Evolutionary conservation across 2,888 invertebrate species (phyloP), one percentile per base, ranked within the genome.

Genomic region (Rotaria socialis): DNA sequence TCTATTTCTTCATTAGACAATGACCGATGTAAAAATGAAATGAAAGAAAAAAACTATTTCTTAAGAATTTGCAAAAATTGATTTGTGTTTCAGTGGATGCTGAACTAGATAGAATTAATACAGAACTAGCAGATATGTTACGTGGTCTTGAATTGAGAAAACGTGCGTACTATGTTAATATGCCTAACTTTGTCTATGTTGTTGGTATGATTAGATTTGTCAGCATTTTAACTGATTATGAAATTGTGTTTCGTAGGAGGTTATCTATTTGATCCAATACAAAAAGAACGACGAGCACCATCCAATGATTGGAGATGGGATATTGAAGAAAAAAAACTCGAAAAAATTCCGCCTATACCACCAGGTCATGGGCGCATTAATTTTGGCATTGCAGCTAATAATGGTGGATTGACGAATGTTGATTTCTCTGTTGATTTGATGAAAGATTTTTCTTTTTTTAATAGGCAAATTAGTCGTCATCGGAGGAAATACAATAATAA

Each of bases 351-450:
- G 4, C 47, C 80, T 6, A n/a, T 80, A 80, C 80, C 80, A 80
- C 80, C 80, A 80, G 80, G 80, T 80, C 22, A 47, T n/a, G 80
- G 80, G 47, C 24, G 80, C 24, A 80, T 80, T 47, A 80, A 80
- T 80, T 80, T 80, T 80, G 80, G 80, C 47, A 47, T 80, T 22
- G 80, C 80, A 80, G 80, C 80, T 24, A 80, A 80, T 47, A 80
- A 80, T 47, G 80, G 80, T 80, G 5, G 35, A 47, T 43, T 35
- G 43, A 22, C 22, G 43, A 7, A 22, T 22, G 22, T 43, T 43
- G 14, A 75, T 22, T 10, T 75, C 3, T 24, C 7, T n/a, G 7
- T 1, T 58, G 11, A 55, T 27, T 27, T 67, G 16, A 67, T 27
- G 4, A 35, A 35, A 35, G 35, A 67, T 14, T 67, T 27, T 67